A percentile compares a stretch with the other conserved stretches of the same genome.
phyloP scores from a whole-genome alignment of 2,888 invertebrate genomes.

The Allygus modestus region DNA sequence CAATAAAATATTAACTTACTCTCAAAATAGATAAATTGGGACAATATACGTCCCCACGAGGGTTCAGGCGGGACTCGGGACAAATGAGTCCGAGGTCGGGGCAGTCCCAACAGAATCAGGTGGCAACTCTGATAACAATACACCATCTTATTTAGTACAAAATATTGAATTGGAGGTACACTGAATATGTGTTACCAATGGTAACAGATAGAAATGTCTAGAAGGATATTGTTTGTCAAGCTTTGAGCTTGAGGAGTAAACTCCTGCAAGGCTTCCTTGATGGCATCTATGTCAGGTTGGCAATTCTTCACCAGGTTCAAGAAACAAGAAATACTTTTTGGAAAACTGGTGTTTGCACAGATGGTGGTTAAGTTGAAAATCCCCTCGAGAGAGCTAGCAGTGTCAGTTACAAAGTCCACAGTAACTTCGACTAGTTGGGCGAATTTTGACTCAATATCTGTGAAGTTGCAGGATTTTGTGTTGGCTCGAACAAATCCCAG shows the following conservation, averaged over 20 bases:
- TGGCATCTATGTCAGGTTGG: slow-evolving; percentile 7
- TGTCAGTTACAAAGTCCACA: not conserved
- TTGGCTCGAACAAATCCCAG: not conserved
- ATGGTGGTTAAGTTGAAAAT: not conserved
- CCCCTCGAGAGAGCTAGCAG: not conserved
- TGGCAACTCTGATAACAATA: too few species aligned
- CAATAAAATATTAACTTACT: too few species aligned
- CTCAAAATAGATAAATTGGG: too few species aligned
- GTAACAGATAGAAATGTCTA: not conserved
- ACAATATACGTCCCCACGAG: too few species aligned
- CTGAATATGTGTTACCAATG: not conserved
- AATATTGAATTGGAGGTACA: too few species aligned
- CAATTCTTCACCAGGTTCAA: not conserved
- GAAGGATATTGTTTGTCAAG: not conserved
- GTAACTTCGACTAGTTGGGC: not conserved
- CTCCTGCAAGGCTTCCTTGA: not conserved
- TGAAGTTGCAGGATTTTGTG: not conserved
- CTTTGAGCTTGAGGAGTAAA: not conserved
- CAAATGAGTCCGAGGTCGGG: too few species aligned
- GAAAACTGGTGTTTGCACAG: slow-evolving; percentile 11
- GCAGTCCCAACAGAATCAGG: too few species aligned
- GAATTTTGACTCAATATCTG: slow-evolving; percentile 26
- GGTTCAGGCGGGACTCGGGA: too few species aligned
- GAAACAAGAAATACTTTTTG: slow-evolving; percentile 33
- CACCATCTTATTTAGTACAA: too few species aligned